Percentiles rank a stretch among this genome's conserved stretches.
Conservation (phyloP, 2,797 vertebrate species). For the Enteromius viviparus region DNA sequence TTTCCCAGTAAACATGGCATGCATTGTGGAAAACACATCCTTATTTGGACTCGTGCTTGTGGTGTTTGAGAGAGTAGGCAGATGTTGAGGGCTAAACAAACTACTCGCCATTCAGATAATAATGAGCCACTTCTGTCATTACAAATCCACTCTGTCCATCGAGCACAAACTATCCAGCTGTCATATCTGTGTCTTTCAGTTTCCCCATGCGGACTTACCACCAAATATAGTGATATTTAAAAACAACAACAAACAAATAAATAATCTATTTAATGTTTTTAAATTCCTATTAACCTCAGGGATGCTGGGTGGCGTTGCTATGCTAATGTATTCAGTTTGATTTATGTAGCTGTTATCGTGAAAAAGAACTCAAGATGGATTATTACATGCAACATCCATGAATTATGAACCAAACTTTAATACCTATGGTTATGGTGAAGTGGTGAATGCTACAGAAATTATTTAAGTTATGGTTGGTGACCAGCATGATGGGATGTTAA, state of each 20-base stretch:
- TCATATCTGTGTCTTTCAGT: neutral
- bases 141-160: neutral
- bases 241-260: too few relatives aligned
- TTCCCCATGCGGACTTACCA: neutral
- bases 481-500: too few relatives aligned
- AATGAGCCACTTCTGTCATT: constrained; percentile 1
- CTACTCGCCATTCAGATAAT: constrained; percentile 1
- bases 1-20: neutral
- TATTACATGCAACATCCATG: neutral
- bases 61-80: neutral
- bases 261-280: neutral
- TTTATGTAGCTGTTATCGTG: neutral
- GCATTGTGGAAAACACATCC: constrained; percentile 16
- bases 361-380: neutral
- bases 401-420: neutral
- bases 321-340: too few relatives aligned
- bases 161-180: neutral
- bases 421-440: neutral
- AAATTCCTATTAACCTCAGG: neutral
- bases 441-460: neutral
- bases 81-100: constrained; percentile 29
- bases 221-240: neutral
- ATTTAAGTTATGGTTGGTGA: neutral
- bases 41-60: constrained; percentile 11
- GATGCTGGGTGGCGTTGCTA: neutral